Percentiles rank a stretch among this genome's conserved stretches.
Conservation (phyloP, 2,888 invertebrate species). For the Odontothrips loti region DNA sequence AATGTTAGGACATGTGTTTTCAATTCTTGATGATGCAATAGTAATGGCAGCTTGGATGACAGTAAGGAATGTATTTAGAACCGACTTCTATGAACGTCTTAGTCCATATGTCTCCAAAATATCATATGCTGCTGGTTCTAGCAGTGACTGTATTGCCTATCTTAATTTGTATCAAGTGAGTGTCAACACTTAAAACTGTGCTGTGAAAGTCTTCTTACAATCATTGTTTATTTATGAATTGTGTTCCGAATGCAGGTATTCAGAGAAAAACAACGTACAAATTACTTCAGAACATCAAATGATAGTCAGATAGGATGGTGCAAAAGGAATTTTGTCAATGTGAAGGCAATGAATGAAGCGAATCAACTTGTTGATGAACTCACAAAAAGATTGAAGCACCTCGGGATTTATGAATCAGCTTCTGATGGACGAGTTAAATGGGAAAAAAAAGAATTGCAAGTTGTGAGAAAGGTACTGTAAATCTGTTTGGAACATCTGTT, state of each 20-base stretch:
- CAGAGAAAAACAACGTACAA: not conserved
- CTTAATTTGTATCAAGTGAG: conserved; percentile 72
- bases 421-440: conserved; percentile 47
- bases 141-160: conserved; percentile 80
- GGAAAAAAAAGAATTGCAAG: conserved; percentile 52
- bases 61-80: conserved; percentile 72
- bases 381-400: conserved; percentile 54
- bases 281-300: conserved; percentile 6
- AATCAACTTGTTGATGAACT: conserved; percentile 68
- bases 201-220: not conserved
- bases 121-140: conserved; percentile 75
- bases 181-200: conserved; percentile 22
- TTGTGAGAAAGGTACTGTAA: conserved; percentile 61
- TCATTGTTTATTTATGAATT: conserved; percentile 33
- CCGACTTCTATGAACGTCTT: conserved; percentile 64
- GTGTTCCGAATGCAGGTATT: not conserved
- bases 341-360: conserved; percentile 68
- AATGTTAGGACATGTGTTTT: conserved; percentile 79
- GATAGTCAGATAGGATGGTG: conserved; percentile 61
- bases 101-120: conserved; percentile 70
- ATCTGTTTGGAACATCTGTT: conserved; percentile 40
- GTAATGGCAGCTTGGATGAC: conserved; percentile 75
- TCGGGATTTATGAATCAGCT: conserved; percentile 56
- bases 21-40: conserved; percentile 75
- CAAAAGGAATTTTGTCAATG: conserved; percentile 62